These are phyloP conservation scores for Telmatochromis sp. DNA, from an alignment of 2,113 vertebrate genomes.

Conservation along the genomic window DNA sequence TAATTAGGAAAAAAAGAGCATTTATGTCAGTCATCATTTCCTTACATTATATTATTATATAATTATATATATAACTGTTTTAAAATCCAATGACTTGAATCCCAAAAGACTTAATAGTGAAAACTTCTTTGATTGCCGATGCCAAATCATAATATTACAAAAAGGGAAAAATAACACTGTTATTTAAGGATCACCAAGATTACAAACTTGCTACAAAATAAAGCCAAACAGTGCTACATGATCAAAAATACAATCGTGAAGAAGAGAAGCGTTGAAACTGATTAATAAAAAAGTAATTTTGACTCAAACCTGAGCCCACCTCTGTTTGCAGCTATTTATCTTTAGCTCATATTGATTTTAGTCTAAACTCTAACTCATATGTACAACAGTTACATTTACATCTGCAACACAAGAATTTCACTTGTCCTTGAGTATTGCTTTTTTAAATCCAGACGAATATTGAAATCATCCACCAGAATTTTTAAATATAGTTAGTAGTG, in stretches of 20 bases:
- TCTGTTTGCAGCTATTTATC: not conserved
- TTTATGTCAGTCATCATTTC: not conserved
- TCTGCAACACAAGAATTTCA: not conserved
- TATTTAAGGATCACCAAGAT: not conserved
- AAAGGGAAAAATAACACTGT: not conserved
- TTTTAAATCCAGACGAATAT: rapidly evolving
- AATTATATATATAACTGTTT: not conserved
- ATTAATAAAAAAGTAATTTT: not conserved
- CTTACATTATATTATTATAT: not conserved
- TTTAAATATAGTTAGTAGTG: not conserved
- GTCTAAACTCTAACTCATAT: not conserved
- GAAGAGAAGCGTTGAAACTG: not conserved
- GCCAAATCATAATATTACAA: not conserved
- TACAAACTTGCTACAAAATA: not conserved
- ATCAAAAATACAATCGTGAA: not conserved
- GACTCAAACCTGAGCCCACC: not conserved
- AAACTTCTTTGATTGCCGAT: not conserved
- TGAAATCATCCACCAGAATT: not conserved
- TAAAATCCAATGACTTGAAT: not conserved
- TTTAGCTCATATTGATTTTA: not conserved
- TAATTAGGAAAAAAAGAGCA: rapidly evolving
- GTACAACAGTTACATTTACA: not conserved
- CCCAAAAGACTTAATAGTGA: not conserved
- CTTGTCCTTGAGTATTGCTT: not conserved
- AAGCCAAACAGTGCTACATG: not conserved